Percentiles rank a stretch among this genome's conserved stretches.
phyloP scores from a whole-genome alignment of 2,113 vertebrate genomes.

The Elephas maximus region DNA sequence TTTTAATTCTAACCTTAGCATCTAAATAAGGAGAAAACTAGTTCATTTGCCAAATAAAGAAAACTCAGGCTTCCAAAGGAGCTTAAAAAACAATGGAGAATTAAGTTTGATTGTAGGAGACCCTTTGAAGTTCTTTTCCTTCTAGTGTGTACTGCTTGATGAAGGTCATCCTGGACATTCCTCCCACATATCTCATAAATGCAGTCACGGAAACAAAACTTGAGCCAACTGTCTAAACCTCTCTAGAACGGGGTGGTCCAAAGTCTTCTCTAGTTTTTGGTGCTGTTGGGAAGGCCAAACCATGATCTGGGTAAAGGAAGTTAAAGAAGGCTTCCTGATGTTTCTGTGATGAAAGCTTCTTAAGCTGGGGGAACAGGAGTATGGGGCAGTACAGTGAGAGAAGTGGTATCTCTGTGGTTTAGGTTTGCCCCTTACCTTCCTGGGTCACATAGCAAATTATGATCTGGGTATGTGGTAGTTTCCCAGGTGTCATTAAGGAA shows the following conservation, averaged over 20 bases:
- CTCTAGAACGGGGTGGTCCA: background rate
- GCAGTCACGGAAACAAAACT: slow-evolving; percentile 47
- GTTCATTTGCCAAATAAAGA: slow-evolving; percentile 43
- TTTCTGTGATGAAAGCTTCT: background rate
- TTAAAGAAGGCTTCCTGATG: background rate
- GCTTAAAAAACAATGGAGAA: slow-evolving; percentile 58
- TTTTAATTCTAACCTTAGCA: background rate
- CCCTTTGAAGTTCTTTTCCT: slow-evolving; percentile 56
- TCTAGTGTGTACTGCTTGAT: slow-evolving; percentile 33
- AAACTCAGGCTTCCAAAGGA: slow-evolving; percentile 21
- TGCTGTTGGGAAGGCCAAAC: background rate
- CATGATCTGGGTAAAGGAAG: background rate
- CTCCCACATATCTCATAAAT: slow-evolving; percentile 35
- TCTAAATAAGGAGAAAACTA: slow-evolving; percentile 59
- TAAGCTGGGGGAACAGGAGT: background rate
- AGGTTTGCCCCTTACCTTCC: background rate
- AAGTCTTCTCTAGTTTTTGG: background rate
- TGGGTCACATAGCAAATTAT: background rate
- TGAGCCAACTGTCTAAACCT: background rate
- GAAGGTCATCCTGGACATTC: slow-evolving; percentile 38
- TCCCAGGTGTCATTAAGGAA: slow-evolving; percentile 6
- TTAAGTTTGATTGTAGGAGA: slow-evolving; percentile 29
- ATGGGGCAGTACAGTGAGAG: background rate
- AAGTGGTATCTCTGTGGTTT: background rate
- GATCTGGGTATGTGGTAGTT: background rate